Base-by-base conservation (phyloP, 2,113 vertebrate species). In the Onychostoma macrolepis region DNA sequence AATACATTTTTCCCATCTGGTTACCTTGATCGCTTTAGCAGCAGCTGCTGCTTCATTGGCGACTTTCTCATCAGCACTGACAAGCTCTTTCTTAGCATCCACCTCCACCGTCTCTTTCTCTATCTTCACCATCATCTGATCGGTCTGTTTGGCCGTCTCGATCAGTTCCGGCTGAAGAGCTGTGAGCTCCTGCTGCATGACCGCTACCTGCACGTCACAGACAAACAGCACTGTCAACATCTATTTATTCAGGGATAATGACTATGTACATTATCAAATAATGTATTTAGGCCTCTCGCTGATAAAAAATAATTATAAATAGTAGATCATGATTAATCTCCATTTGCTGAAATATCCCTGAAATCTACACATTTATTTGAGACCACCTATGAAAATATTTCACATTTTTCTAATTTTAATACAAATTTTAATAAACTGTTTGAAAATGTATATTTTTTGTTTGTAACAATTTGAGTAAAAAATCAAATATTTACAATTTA, bases 81-180 rank as follows among this genome's bases (percentile, higher is more conserved):
- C 97, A 9, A 97, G 87, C 28, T 96, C 90, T 87, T 96, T 98
- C 90, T 97, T 98, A n/a, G 95, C 97, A 38, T 98, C 97, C n/a
- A 96, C 98, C 89, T 97, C 95, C 53, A 76, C 90, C 0, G 96
- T 98, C 89, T 99, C 97, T 21, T 91, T 91, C 92, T 98, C 97
- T 19, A 98, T 97, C 89, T 95, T 94, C 67, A 96, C 77, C 97
- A 99, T 97, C 96, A 99, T 98, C 86, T 94, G 94, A 0, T 95
- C 96, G 0, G 96, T 98, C 91, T 99, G 96, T 53, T 95, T 94
- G 6, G 97, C 98, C 0, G 97, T 98, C 41, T 89, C 90, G 80
- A 97, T 97, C 80, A 99, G 94, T 88, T 97, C 95, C 30, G 98
- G 97, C 82, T 97, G 97, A 77, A 98, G 94, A n/a, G 95, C 96